Conservation (phyloP, 2,113 vertebrate genomes). For the Bombycilla garrulus region DNA sequence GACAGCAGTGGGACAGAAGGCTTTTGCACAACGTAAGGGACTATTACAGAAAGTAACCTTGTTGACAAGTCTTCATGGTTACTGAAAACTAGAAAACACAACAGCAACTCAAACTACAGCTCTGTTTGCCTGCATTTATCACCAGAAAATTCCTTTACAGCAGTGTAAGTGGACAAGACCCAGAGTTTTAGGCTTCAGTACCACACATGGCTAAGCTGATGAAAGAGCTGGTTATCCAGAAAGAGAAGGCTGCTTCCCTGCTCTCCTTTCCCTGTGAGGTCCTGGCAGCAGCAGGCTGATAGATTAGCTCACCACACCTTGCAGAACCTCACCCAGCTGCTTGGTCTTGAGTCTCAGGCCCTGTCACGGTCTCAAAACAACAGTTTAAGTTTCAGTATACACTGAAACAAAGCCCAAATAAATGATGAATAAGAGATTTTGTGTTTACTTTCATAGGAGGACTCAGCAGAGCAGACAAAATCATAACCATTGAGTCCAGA, state of each 20-base stretch:
- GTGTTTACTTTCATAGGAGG: background rate
- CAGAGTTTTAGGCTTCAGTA: background rate
- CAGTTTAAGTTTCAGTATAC: background rate
- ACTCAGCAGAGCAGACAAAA: background rate
- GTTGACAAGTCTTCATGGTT: background rate
- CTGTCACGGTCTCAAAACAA: background rate
- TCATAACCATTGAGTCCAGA: background rate
- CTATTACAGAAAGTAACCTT: background rate
- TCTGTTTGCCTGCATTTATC: background rate
- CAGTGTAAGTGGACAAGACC: background rate
- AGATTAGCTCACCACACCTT: slow-evolving; percentile 20
- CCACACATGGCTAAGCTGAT: background rate
- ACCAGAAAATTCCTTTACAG: background rate
- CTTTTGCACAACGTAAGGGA: background rate
- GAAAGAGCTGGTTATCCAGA: background rate
- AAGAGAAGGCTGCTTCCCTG: background rate
- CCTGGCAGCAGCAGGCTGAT: background rate
- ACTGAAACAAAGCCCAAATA: slow-evolving; percentile 11
- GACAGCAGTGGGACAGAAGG: background rate
- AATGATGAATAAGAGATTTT: slow-evolving; percentile 10
- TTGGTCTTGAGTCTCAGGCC: background rate
- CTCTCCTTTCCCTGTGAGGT: background rate
- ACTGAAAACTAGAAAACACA: background rate
- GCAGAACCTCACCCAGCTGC: background rate
- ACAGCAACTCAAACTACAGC: background rate